Evolutionary conservation across 2,888 invertebrate species (phyloP).

Genomic region (Clepsis dumicolana): DNA sequence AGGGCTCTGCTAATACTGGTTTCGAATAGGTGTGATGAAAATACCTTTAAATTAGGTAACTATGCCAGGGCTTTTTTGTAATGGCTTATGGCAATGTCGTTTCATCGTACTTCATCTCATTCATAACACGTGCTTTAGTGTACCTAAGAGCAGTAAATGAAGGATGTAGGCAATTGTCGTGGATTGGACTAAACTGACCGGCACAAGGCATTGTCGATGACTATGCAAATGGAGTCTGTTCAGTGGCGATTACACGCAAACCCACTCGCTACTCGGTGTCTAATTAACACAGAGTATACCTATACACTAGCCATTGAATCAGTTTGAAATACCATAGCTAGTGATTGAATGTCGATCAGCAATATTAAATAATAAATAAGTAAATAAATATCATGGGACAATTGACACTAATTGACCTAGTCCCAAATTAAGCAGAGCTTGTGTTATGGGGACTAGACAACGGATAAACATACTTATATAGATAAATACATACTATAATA

Average conservation of each 20-base stretch:
- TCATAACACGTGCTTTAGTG: not conserved
- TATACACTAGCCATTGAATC: constrained; percentile 45
- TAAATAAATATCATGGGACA: too few relatives aligned
- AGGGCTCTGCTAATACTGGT: too few relatives aligned
- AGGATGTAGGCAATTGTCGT: constrained; percentile 2
- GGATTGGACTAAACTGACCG: constrained; percentile 29
- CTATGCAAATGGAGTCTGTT: constrained; percentile 70
- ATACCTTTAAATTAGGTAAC: too few relatives aligned
- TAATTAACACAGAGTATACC: constrained; percentile 57
- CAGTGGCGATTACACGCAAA: constrained; percentile 72
- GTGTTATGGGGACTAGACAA: too few relatives aligned
- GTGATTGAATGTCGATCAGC: constrained; percentile 22
- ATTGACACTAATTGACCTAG: too few relatives aligned
- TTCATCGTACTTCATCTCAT: not conserved
- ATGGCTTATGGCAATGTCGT: too few relatives aligned
- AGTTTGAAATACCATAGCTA: constrained; percentile 16
- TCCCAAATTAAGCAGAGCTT: too few relatives aligned
- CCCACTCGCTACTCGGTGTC: constrained; percentile 61
- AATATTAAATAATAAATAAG: not conserved
- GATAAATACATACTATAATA: too few relatives aligned
- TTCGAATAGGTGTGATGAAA: too few relatives aligned
- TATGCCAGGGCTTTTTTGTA: too few relatives aligned
- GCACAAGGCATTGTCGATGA: constrained; percentile 52
- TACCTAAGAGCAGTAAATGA: constrained; percentile 14
- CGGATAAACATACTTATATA: too few relatives aligned